These are phyloP conservation scores for Archaeoteleia sp. DNA, from an alignment of 2,888 invertebrate species.

Conservation along the genomic window DNA sequence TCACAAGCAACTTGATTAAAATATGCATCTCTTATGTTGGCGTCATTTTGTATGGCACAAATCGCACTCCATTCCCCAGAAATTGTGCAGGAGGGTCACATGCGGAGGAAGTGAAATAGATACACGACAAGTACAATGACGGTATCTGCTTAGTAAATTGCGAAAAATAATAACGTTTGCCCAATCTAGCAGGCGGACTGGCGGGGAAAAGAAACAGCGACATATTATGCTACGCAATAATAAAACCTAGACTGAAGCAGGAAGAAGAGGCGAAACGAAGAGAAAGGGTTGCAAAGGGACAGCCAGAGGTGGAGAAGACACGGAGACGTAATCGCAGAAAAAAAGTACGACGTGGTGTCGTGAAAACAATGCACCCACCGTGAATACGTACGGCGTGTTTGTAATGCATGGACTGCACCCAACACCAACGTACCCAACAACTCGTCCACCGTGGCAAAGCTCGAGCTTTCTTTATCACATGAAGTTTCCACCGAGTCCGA, in stretches of 20 bases:
- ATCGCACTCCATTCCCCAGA: conserved; percentile 6
- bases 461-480: conserved; percentile 54
- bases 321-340: conserved; percentile 29
- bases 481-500: conserved; percentile 46
- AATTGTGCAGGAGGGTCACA: neutral
- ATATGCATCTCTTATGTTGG: conserved; percentile 62
- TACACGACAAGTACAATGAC: conserved; percentile 48
- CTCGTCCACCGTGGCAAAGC: conserved; percentile 45
- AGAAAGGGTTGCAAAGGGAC: conserved; percentile 17
- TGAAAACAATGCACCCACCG: conserved; percentile 59
- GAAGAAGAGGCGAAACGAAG: conserved; percentile 19
- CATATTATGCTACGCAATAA: conserved; percentile 29
- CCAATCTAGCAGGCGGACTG: conserved; percentile 51
- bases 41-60: conserved; percentile 29
- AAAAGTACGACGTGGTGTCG: conserved; percentile 30
- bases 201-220: conserved; percentile 23
- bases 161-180: conserved; percentile 72
- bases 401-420: conserved; percentile 39
- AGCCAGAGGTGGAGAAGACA: conserved; percentile 8
- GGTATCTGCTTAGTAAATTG: conserved; percentile 71
- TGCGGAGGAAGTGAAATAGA: conserved; percentile 41
- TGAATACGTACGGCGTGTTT: conserved; percentile 47
- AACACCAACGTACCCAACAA: conserved; percentile 17
- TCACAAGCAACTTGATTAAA: conserved; percentile 65
- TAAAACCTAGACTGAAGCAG: conserved; percentile 21